Percentiles rank a stretch among this genome's conserved stretches.
Conservation (phyloP, 2,797 vertebrate species). For the Coccyzus lansbergi region DNA sequence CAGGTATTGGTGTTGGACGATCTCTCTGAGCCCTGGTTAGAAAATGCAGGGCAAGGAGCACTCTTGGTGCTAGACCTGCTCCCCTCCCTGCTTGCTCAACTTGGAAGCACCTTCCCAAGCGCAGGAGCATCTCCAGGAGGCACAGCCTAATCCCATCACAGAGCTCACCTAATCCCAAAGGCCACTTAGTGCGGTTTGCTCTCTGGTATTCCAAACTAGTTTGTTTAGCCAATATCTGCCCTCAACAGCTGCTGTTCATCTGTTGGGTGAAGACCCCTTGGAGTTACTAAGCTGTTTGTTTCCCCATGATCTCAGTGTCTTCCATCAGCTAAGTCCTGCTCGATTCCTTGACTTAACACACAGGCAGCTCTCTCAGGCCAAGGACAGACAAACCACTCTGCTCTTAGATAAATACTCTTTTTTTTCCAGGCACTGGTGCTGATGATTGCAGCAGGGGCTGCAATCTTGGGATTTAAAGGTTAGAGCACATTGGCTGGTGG, state of each 20-base stretch:
- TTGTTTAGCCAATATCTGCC: neutral
- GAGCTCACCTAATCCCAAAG: neutral
- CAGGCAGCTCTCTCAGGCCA: neutral
- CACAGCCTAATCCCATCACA: neutral
- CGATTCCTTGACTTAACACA: neutral
- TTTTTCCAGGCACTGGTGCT: neutral
- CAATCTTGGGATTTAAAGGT: neutral
- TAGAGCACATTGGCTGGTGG: neutral
- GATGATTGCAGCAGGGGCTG: neutral
- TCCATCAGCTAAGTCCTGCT: neutral
- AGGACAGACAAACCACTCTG: neutral
- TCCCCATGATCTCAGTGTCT: neutral
- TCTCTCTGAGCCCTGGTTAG: neutral
- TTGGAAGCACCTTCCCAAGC: neutral
- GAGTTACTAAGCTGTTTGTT: neutral
- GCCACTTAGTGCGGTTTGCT: neutral
- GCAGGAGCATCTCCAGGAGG: neutral
- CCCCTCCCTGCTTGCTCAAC: rapidly evolving
- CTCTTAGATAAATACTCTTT: neutral
- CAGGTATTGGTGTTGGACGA: neutral
- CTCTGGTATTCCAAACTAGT: neutral
- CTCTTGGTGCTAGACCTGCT: rapidly evolving
- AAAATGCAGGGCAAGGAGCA: neutral
- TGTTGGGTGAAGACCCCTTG: rapidly evolving
- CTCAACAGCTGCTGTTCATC: neutral